A percentile compares a stretch with the other conserved stretches of the same genome.
Conservation (phyloP, 2,113 vertebrate genomes). For the Platycercus adscitus region DNA sequence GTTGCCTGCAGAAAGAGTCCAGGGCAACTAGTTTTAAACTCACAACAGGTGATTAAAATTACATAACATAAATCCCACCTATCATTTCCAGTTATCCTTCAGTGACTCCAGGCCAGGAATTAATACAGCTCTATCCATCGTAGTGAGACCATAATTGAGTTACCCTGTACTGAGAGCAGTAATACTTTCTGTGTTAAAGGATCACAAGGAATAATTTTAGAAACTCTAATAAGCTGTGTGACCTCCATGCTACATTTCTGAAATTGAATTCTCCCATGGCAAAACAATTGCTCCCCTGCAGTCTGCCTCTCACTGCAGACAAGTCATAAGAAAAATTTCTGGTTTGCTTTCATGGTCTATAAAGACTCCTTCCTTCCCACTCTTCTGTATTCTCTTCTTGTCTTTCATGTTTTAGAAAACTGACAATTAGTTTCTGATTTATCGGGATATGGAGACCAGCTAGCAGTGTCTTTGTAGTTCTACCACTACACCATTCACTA, state of each 20-base stretch:
- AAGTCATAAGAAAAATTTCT: conserved; percentile 23
- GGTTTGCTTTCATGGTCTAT: conserved; percentile 9
- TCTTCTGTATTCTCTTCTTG: not conserved
- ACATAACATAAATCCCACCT: not conserved
- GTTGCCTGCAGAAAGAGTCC: not conserved
- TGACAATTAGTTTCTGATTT: conserved; percentile 6
- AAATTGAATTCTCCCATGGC: conserved; percentile 53
- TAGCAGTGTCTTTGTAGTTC: not conserved
- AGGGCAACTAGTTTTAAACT: not conserved
- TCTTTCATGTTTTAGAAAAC: not conserved
- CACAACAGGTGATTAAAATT: not conserved
- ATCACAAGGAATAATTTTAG: conserved; percentile 62
- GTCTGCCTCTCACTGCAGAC: conserved; percentile 16
- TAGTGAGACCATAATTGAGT: conserved; percentile 32
- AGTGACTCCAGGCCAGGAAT: conserved; percentile 26
- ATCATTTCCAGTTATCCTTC: conserved; percentile 19
- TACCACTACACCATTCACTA: not conserved
- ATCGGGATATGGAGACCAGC: not conserved
- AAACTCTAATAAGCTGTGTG: conserved; percentile 60
- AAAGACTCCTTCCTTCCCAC: conserved; percentile 15
- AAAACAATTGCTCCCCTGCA: conserved; percentile 33
- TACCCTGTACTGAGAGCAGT: conserved; percentile 16
- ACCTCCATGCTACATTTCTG: conserved; percentile 56
- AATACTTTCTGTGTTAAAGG: conserved; percentile 49
- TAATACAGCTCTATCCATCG: conserved; percentile 17